Evolutionary conservation across 1,140 invertebrate genomes (phyloP), one percentile per base, ranked within the genome.

Genomic region (Manduca sexta): DNA sequence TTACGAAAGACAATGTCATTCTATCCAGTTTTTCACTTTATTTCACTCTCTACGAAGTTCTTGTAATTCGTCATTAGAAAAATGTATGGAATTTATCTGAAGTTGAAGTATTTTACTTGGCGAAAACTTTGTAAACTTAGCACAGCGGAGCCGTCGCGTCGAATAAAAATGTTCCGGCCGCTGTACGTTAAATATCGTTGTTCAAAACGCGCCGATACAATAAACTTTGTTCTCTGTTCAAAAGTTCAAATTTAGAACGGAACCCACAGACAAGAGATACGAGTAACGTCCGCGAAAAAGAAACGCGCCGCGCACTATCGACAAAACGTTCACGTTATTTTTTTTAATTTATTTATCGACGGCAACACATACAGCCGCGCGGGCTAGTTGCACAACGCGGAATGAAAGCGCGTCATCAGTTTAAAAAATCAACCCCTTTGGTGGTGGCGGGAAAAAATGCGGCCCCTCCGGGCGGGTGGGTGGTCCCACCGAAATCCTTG

Each of bases 401-500:
- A 87, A 87, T 87, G 85, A 83, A 86, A 85, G 81, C 84, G 83
- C 85, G 85, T 87, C 85, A 87, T 87, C 85, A 87, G 83, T 87
- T 87, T 87, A 86, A 87, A 87, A 87, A 87, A 87, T 87, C 86
- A 87, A 87, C 84, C 86, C 83, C 76, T 82, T 85, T 49, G 66
- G 74, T 78, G 77, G 79, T 80, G 77, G 78, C 62, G 64, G 73
- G 70, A 80, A 85, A 84, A 85, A 85, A 69, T 46, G 61, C 65
- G 66, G 58, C 67, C 73, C 74, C 74, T 46, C 12, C 30, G 15
- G 50, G 51, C 14, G 40, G 52, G 67, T 57, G 75, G 72, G 74
- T 60, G 70, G 67, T 61, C 69, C 69, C 72, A 61, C 75, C 77
- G 66, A 79, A 81, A 81, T 80, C 79, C 79, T 83, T 80, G 79